A percentile compares a stretch with the other conserved stretches of the same genome.
These are phyloP conservation scores for Acipenser transmontanus DNA, from an alignment of 2,797 vertebrate genomes.

Conservation along the genomic window DNA sequence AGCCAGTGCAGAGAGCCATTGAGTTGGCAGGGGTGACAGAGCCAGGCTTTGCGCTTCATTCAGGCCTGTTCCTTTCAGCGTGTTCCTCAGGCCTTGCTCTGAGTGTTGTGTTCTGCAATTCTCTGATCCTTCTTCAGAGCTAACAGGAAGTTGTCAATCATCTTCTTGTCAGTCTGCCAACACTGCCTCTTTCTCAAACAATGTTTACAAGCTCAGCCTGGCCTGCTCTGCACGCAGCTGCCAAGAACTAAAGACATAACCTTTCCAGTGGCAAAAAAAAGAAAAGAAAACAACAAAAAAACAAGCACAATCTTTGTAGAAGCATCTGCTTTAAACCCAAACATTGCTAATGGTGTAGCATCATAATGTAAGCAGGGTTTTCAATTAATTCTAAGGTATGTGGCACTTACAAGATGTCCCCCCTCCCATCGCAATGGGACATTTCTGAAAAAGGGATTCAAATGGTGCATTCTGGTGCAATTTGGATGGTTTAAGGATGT, in stretches of 20 bases:
- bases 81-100: conserved; percentile 26
- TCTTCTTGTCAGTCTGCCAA: conserved; percentile 29
- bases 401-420: too few species aligned
- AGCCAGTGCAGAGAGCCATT: conserved; percentile 1
- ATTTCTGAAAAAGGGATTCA: too few species aligned
- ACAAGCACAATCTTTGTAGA: too few species aligned
- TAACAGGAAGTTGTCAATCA: conserved; percentile 54
- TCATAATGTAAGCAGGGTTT: too few species aligned
- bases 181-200: conserved; percentile 22
- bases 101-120: conserved; percentile 4
- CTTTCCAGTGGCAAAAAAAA: too few species aligned
- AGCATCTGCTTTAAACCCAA: too few species aligned
- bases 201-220: conserved; percentile 17
- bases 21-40: neutral
- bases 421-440: too few species aligned
- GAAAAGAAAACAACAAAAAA: neutral
- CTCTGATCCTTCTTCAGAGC: conserved; percentile 26
- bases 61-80: conserved; percentile 20
- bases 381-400: too few species aligned
- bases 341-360: too few species aligned
- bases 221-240: conserved; percentile 18
- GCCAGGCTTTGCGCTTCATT: neutral
- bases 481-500: too few species aligned
- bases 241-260: conserved; percentile 5
- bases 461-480: too few species aligned